Percentiles rank a stretch among this genome's conserved stretches.
These are phyloP conservation scores for Proisotoma minuta DNA, from an alignment of 2,888 invertebrate species.

Conservation along the genomic window DNA sequence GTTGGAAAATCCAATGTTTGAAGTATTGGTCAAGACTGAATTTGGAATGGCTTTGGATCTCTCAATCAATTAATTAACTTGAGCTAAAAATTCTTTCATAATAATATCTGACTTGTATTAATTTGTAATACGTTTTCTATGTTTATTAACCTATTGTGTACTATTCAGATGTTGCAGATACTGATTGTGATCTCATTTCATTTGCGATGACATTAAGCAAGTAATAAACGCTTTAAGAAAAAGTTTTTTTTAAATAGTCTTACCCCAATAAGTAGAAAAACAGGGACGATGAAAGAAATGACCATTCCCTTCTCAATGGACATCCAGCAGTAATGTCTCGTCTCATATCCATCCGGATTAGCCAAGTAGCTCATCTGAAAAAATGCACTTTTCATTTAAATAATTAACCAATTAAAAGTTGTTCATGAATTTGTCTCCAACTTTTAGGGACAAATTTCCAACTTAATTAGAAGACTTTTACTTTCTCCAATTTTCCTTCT, in stretches of 20 bases:
- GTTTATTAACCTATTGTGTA: background rate
- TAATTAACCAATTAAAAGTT: slow-evolving; percentile 5
- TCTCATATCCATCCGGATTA: slow-evolving; percentile 68
- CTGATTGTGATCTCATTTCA: too few relatives aligned
- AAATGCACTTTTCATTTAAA: background rate
- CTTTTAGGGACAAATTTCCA: background rate
- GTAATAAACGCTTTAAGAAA: too few relatives aligned
- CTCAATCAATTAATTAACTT: background rate
- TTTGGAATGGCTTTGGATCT: slow-evolving; percentile 7
- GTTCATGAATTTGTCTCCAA: background rate
- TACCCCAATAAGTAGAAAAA: slow-evolving; percentile 63
- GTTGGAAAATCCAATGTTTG: background rate
- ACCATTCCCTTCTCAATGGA: slow-evolving; percentile 72
- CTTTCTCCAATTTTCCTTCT: too few relatives aligned
- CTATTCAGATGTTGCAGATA: background rate
- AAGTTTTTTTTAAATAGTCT: slow-evolving; percentile 55
- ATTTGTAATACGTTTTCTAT: background rate
- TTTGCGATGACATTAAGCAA: too few relatives aligned
- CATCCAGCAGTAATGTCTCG: slow-evolving; percentile 70
- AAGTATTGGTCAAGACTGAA: slow-evolving; percentile 12
- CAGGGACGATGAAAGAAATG: slow-evolving; percentile 69
- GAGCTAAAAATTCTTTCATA: too few relatives aligned
- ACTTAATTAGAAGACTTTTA: background rate
- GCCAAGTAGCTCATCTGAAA: slow-evolving; percentile 59
- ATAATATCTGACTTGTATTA: background rate